phyloP scores from a whole-genome alignment of 1,140 invertebrate species.

The Rhopalosiphum maidis region DNA sequence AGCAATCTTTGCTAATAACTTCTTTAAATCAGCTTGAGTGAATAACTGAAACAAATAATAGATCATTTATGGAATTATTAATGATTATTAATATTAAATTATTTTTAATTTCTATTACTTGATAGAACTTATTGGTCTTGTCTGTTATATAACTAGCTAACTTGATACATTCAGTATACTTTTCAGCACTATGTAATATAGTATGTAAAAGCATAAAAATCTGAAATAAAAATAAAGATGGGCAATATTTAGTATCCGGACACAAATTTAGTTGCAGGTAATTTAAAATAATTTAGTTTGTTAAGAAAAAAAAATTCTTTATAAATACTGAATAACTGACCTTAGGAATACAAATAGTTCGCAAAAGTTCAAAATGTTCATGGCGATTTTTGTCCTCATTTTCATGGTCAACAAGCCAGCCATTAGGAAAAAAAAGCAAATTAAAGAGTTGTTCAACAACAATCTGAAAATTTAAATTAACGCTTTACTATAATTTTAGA shows the following conservation, averaged over 20 bases:
- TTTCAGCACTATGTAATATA: constrained; percentile 75
- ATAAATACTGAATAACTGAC: constrained; percentile 60
- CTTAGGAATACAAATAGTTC: constrained; percentile 84
- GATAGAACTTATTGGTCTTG: constrained; percentile 80
- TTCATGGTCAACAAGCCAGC: constrained; percentile 82
- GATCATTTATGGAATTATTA: background rate
- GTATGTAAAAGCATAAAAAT: constrained; percentile 73
- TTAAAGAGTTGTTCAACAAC: constrained; percentile 85
- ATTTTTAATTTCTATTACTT: constrained; percentile 63
- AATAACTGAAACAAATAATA: constrained; percentile 65
- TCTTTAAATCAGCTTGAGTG: constrained; percentile 76
- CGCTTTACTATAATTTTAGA: background rate
- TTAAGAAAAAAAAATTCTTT: background rate
- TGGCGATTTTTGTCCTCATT: constrained; percentile 63
- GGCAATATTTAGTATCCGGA: background rate
- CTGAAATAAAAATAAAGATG: constrained; percentile 56
- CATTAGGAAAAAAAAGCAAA: constrained; percentile 87
- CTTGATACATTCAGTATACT: constrained; percentile 79
- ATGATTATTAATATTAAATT: background rate
- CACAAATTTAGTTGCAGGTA: background rate
- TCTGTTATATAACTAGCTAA: constrained; percentile 80
- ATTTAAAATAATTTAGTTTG: background rate
- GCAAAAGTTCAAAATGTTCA: constrained; percentile 75
- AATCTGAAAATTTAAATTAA: constrained; percentile 64
- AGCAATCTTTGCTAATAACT: constrained; percentile 78